phyloP scores from a whole-genome alignment of 2,888 invertebrate species.

The Cybosia mesomella region DNA sequence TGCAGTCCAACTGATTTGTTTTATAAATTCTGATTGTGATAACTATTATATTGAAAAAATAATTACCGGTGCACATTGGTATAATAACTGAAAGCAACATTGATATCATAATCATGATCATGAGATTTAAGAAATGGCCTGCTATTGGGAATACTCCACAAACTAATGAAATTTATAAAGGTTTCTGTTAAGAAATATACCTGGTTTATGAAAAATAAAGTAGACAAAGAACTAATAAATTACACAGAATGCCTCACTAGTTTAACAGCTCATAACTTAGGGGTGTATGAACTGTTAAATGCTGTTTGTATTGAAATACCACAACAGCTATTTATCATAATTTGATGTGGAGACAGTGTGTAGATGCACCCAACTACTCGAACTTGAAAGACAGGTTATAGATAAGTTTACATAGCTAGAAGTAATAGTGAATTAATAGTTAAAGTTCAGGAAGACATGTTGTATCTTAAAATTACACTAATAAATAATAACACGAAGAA shows the following conservation, averaged over 20 bases:
- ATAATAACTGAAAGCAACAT: background rate
- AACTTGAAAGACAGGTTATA: conserved; percentile 47
- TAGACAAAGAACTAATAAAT: background rate
- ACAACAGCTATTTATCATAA: background rate
- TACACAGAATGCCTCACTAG: background rate
- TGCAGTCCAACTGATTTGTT: background rate
- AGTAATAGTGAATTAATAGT: conserved; percentile 29
- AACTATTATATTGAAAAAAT: no score
- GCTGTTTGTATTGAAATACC: background rate
- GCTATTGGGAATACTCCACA: background rate
- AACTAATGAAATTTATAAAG: background rate
- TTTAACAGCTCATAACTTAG: no score
- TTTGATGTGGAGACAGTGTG: conserved; percentile 26
- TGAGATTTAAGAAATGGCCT: background rate
- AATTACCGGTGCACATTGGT: background rate
- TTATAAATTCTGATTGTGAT: background rate
- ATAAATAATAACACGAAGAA: background rate
- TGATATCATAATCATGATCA: background rate
- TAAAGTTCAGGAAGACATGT: conserved; percentile 15
- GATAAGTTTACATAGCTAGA: conserved; percentile 47
- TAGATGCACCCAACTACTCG: conserved; percentile 29
- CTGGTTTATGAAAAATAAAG: background rate
- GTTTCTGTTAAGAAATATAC: background rate
- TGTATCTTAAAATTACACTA: background rate
- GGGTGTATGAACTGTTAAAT: background rate